Evolutionary conservation across 2,888 invertebrate genomes (phyloP), one percentile per base, ranked within the genome.

Genomic region (Lasioglossum figueresi): DNA sequence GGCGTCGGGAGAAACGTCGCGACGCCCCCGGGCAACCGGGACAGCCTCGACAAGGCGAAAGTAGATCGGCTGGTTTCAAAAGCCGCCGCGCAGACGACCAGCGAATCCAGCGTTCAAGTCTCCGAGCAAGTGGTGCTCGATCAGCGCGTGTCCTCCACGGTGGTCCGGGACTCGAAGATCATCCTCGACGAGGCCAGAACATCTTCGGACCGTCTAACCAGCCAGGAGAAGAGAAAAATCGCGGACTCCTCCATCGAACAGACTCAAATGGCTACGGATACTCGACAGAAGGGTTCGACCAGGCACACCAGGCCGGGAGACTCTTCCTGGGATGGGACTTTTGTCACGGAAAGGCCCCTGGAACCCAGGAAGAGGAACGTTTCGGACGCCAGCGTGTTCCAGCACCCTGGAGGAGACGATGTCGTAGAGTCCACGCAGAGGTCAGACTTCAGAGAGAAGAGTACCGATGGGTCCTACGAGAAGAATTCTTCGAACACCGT

Each of bases 271-370:
- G 0, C 52, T 0, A 52, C 8, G 2, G 56, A 56, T 4, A n/a
- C n/a, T n/a, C 56, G 56, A n/a, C 43, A 70, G 14, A 85, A 74
- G 16, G 71, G n/a, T 5, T 48, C 76, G 19, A 34, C 31, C 1
- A 82, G 90, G 34, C 34, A 66, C 23, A 93, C 94, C 86, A 95
- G 95, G 80, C 92, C 91, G 0, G 93, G 93, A 66, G 95, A 95
- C 86, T 95, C 95, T 8, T 91, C 94, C 14, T 96, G 96, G 96
- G 95, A 96, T 80, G 96, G 96, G 3, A 95, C 95, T 80, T 96
- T 96, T 88, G 91, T 95, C 5, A 84, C 92, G 45, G 95, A 95
- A 90, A 94, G 94, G 89, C 93, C 95, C 2, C 56, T 37, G 12
- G 76, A 79, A 14, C 27, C 85, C 0, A 59, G 73, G 68, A 81